These are phyloP conservation scores for Turritopsis rubra DNA, from an alignment of 30 jellyfish, hydroid and myxozoan species.

Conservation along the genomic window DNA sequence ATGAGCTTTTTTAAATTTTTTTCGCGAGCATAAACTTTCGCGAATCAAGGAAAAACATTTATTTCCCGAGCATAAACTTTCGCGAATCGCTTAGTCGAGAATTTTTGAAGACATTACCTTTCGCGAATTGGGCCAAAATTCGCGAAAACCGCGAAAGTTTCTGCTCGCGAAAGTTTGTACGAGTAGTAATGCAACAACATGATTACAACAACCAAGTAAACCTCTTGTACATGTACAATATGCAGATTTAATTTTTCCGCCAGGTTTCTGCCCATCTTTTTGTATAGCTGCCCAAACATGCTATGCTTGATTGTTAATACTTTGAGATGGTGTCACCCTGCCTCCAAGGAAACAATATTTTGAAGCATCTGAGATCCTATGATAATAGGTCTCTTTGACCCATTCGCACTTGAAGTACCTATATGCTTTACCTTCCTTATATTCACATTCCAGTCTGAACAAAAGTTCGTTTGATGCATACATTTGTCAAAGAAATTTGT, in stretches of 20 bases:
- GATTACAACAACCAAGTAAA: constrained; percentile 3
- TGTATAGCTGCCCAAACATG: constrained; percentile 10
- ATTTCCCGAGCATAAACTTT: too few relatives aligned
- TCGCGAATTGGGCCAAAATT: too few relatives aligned
- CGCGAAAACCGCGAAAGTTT: too few relatives aligned
- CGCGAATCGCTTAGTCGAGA: too few relatives aligned
- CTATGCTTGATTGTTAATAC: not conserved
- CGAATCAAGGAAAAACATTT: too few relatives aligned
- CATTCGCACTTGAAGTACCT: not conserved
- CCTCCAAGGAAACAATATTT: not conserved
- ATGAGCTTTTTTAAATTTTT: too few relatives aligned
- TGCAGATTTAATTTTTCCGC: constrained; percentile 1
- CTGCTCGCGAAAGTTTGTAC: too few relatives aligned
- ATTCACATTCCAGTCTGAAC: constrained; percentile 1
- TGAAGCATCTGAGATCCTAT: not conserved
- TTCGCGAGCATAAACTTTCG: too few relatives aligned
- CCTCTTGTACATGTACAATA: constrained; percentile 19
- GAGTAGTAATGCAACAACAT: not conserved
- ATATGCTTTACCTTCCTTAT: constrained; percentile 16
- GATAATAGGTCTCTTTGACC: not conserved
- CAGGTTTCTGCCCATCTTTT: constrained; percentile 7
- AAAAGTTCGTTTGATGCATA: not conserved
- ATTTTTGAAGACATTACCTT: too few relatives aligned
- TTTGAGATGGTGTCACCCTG: constrained; percentile 10
- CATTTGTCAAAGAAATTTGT: not conserved